Conservation (phyloP, 2,797 vertebrate species). For the Gobionotothen gibberifrons region DNA sequence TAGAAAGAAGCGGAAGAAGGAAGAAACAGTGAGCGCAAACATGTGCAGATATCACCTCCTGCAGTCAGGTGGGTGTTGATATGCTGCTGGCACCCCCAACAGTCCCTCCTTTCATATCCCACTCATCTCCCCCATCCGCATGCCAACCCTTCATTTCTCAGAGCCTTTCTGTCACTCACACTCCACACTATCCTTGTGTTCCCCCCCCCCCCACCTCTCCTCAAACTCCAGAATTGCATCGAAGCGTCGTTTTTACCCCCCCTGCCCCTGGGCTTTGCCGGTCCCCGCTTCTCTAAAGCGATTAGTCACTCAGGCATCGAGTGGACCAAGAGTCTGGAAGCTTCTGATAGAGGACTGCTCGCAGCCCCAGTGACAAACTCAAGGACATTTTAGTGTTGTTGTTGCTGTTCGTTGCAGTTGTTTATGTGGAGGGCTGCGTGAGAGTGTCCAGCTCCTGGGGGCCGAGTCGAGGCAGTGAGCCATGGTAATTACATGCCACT, state of each 20-base stretch:
- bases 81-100: constrained; percentile 64
- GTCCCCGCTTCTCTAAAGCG: constrained; percentile 68
- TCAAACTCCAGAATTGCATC: constrained; percentile 25
- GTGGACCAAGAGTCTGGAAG: constrained; percentile 73
- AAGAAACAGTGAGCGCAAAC: constrained; percentile 51
- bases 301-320: constrained; percentile 74
- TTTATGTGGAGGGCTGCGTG: constrained; percentile 64
- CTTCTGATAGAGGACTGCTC: constrained; percentile 72
- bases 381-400: constrained; percentile 64
- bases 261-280: constrained; percentile 59
- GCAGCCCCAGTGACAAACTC: constrained; percentile 67
- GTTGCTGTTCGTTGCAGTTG: constrained; percentile 58
- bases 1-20: constrained; percentile 27
- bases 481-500: constrained; percentile 73
- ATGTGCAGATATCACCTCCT: constrained; percentile 65
- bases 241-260: constrained; percentile 46
- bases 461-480: constrained; percentile 63
- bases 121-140: constrained; percentile 60
- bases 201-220: not conserved
- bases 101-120: constrained; percentile 70
- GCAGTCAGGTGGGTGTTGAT: constrained; percentile 75
- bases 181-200: constrained; percentile 46
- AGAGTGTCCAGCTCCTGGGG: constrained; percentile 64
- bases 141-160: constrained; percentile 65
- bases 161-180: constrained; percentile 63